These are phyloP conservation scores for Potamarius usumacintae DNA, from an alignment of 2,113 vertebrate species.

Conservation along the genomic window DNA sequence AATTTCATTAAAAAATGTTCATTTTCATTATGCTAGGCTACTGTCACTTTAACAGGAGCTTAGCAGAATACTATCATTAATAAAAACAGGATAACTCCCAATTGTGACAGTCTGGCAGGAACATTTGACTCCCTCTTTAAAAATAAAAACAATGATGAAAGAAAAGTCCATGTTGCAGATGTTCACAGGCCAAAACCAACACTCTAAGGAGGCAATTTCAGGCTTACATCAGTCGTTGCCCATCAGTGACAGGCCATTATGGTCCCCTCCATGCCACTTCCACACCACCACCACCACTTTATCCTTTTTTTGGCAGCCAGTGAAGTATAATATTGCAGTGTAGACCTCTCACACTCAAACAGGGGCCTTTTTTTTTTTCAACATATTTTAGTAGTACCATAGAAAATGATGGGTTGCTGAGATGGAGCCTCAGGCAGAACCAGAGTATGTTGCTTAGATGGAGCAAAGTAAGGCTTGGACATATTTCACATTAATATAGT, in stretches of 20 bases:
- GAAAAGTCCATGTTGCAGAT: background rate
- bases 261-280: background rate
- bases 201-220: background rate
- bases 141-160: background rate
- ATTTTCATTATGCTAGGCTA: background rate
- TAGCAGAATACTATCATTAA: background rate
- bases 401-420: background rate
- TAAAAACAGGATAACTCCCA: background rate
- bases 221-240: background rate
- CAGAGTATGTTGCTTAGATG: background rate
- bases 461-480: background rate
- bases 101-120: background rate
- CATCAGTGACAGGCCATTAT: constrained; percentile 15
- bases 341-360: constrained; percentile 22
- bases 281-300: background rate
- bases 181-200: background rate
- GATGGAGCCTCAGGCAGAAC: constrained; percentile 12
- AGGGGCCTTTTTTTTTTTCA: constrained; percentile 42
- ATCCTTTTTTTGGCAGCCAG: constrained; percentile 14
- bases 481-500: constrained; percentile 5
- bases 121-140: background rate
- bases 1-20: too few relatives aligned
- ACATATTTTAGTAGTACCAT: constrained; percentile 32
- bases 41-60: background rate
- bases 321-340: constrained; percentile 21